Evolutionary conservation across 2,113 vertebrate genomes (phyloP).

Genomic region (Mugil cephalus): DNA sequence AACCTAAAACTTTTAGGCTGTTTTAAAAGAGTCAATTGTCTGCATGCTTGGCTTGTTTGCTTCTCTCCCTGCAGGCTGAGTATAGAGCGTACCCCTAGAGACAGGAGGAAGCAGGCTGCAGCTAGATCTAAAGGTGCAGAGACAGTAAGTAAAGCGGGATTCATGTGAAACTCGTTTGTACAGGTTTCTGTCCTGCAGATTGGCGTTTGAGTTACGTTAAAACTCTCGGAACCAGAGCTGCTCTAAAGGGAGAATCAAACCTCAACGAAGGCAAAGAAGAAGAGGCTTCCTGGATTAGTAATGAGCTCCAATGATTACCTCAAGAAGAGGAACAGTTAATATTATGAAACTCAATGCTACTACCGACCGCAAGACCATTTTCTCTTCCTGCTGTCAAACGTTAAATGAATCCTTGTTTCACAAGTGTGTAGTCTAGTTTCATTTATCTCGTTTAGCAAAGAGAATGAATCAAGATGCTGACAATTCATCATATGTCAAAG

Average conservation of each 20-base stretch:
- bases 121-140: slow-evolving; percentile 31
- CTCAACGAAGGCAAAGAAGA: neutral
- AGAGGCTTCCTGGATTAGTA: neutral
- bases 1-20: neutral
- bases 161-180: slow-evolving; percentile 25
- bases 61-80: neutral
- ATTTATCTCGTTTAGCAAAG: neutral
- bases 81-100: neutral
- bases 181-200: slow-evolving; percentile 4
- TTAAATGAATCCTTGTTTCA: neutral
- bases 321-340: neutral
- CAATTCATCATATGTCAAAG: neutral
- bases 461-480: neutral
- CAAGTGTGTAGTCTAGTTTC: neutral
- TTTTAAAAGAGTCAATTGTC: neutral
- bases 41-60: neutral
- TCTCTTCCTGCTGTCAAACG: neutral
- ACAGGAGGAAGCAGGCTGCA: slow-evolving; percentile 7
- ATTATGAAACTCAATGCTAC: neutral
- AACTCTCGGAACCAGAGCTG: neutral
- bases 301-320: slow-evolving; percentile 18
- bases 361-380: neutral
- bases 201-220: slow-evolving; percentile 15
- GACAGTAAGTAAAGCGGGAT: slow-evolving; percentile 1
- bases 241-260: slow-evolving; percentile 1